Evolutionary conservation across 2,113 vertebrate species (phyloP), one percentile per base, ranked within the genome.

Genomic region (Pampusana beccarii): DNA sequence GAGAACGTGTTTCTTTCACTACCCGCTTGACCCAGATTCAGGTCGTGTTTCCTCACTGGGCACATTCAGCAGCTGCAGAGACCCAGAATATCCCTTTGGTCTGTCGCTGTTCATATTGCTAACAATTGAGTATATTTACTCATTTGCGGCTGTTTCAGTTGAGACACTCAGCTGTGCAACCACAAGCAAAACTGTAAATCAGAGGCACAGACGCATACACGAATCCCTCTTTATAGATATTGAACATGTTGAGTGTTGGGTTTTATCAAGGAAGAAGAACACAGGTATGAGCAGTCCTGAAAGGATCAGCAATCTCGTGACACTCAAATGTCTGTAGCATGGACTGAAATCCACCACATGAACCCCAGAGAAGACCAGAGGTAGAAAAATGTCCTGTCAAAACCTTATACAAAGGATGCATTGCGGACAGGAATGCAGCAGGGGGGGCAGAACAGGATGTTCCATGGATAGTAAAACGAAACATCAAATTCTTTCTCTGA

Each of bases 1-100:
- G 26, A 38, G n/a, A 50, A 78, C 0, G 0, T 18, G 13, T n/a
- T 50, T 42, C 24, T 29, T 25, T n/a, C 61, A 14, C 28, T 28
- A 38, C 46, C 54, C 0, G 0, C 25, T 29, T 24, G 23, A 46
- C 44, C 44, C 18, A 61, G 48, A 29, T 29, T 58, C 33, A 13
- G 9, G 58, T 65, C 2, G 0, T 16, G 13, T 36, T 80, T 73
- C 36, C 51, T 73, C 28, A 12, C 51, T 15, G 20, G n/a, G 38
- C 33, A 20, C 19, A 10, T 10, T 44, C 16, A 29, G 73, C 18
- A 72, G 50, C 51, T 85, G 15, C 58, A 57, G 38, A 79, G 19
- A 65, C 24, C 33, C 51, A 53, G 44, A 51, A 46, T 4, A 7
- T 53, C 46, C 20, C 14, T 1, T 21, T 21, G 56, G 6, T 50